These are phyloP conservation scores for Sebastes alutus DNA, from an alignment of 2,797 vertebrate species.

Conservation along the genomic window DNA sequence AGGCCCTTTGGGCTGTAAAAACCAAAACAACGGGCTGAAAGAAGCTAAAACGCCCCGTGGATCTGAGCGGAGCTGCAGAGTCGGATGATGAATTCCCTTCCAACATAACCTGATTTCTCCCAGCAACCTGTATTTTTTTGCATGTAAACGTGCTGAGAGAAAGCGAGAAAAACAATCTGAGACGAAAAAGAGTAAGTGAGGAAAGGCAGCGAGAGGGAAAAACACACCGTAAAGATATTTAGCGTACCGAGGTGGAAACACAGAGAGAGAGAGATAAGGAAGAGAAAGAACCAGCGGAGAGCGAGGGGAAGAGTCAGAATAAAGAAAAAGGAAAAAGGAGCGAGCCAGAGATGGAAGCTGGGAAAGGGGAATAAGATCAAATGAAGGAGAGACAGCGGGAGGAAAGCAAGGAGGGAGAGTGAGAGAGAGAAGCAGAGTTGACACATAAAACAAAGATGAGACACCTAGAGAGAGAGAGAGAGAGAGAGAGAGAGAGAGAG, in stretches of 20 bases:
- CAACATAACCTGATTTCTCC: conserved; percentile 2
- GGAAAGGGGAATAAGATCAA: conserved; percentile 55
- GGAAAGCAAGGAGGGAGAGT: conserved; percentile 1
- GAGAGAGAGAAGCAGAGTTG: conserved; percentile 35
- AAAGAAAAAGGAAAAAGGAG: background rate
- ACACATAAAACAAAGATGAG: conserved; percentile 72
- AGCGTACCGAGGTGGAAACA: conserved; percentile 59
- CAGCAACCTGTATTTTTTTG: background rate
- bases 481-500: background rate
- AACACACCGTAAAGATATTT: conserved; percentile 56
- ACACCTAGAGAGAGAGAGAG: conserved; percentile 27
- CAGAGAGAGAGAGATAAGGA: conserved; percentile 11
- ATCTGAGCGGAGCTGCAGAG: background rate
- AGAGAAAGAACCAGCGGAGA: background rate
- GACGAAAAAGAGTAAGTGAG: background rate
- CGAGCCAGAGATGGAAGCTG: conserved; percentile 31
- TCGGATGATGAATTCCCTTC: background rate
- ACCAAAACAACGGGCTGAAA: background rate
- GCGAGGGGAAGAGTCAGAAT: conserved; percentile 16
- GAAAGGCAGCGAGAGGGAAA: conserved; percentile 39
- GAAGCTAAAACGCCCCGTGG: background rate
- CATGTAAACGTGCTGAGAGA: conserved; percentile 1
- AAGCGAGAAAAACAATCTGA: background rate
- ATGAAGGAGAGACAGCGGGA: conserved; percentile 45
- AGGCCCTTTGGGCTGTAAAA: too few species aligned